Percentiles rank a stretch among this genome's conserved stretches.
Conservation (phyloP, 2,797 vertebrate species). For the Acanthurus tractus region DNA sequence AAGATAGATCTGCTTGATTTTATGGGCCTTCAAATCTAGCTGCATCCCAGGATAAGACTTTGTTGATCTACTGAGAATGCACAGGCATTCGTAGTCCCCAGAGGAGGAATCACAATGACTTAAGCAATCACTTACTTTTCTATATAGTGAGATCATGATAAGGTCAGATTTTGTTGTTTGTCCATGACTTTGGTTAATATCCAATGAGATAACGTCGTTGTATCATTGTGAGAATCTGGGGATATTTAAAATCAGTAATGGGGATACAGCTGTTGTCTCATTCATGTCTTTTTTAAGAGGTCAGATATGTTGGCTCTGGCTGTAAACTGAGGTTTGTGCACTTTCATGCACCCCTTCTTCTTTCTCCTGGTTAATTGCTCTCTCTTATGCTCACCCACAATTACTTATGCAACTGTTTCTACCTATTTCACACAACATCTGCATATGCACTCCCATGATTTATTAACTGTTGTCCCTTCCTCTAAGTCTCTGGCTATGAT, state of each 20-base stretch:
- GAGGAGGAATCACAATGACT: not conserved
- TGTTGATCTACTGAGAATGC: no score
- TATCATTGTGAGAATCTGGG: not conserved
- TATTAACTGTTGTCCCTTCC: constrained; percentile 27
- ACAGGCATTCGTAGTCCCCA: not conserved
- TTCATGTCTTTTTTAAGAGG: constrained; percentile 5
- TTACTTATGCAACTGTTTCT: constrained; percentile 28
- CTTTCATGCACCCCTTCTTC: not conserved
- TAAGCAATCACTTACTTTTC: not conserved
- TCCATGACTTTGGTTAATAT: not conserved
- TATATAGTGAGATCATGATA: not conserved
- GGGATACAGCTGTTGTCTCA: constrained; percentile 4
- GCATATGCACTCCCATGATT: constrained; percentile 31
- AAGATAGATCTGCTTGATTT: no score
- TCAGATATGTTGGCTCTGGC: constrained; percentile 18
- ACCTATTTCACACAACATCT: constrained; percentile 15
- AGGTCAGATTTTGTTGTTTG: not conserved
- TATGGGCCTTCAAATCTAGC: no score
- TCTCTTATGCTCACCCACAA: constrained; percentile 24
- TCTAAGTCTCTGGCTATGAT: not conserved
- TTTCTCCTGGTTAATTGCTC: constrained; percentile 15
- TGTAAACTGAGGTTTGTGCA: constrained; percentile 23
- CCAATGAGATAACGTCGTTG: not conserved
- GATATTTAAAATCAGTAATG: not conserved
- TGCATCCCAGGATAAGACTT: no score